Percentiles rank a stretch among this genome's conserved stretches.
Conservation (phyloP, 2,113 vertebrate species). For the Nannospalax galili region DNA sequence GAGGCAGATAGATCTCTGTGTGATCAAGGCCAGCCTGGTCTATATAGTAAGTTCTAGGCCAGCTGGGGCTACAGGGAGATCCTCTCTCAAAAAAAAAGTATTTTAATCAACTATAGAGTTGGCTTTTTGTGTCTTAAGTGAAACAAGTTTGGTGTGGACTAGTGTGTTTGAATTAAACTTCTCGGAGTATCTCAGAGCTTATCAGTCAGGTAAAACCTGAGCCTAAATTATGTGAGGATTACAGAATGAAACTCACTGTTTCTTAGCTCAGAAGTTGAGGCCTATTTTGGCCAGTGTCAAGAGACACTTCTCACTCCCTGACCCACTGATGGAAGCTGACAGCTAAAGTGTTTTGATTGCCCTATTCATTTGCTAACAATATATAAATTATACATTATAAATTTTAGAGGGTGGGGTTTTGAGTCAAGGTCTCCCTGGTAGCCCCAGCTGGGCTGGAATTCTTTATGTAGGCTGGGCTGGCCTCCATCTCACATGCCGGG, state of each 20-base stretch:
- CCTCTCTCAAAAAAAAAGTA: not conserved
- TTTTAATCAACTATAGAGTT: not conserved
- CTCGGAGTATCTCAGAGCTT: not conserved
- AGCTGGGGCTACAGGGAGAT: not conserved
- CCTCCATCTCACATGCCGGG: too few relatives aligned
- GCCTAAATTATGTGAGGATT: not conserved
- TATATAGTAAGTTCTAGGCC: not conserved
- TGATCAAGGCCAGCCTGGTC: not conserved
- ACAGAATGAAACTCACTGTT: not conserved
- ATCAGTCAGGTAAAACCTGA: not conserved
- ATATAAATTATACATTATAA: too few relatives aligned
- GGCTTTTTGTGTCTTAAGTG: not conserved
- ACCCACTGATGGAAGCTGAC: not conserved
- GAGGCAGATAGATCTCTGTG: not conserved
- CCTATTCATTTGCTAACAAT: constrained; percentile 31
- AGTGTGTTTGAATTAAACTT: not conserved
- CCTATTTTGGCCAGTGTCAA: not conserved
- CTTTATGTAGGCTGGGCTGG: too few relatives aligned
- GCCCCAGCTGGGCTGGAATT: too few relatives aligned
- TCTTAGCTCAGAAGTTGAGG: not conserved
- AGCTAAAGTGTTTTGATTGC: constrained; percentile 19
- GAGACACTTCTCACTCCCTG: not conserved
- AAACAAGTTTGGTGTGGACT: not conserved
- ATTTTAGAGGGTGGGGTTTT: too few relatives aligned
- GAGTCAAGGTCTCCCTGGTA: too few relatives aligned